Base-by-base conservation (phyloP, 2,888 invertebrate genomes). In the Andrena hattorfiana region DNA sequence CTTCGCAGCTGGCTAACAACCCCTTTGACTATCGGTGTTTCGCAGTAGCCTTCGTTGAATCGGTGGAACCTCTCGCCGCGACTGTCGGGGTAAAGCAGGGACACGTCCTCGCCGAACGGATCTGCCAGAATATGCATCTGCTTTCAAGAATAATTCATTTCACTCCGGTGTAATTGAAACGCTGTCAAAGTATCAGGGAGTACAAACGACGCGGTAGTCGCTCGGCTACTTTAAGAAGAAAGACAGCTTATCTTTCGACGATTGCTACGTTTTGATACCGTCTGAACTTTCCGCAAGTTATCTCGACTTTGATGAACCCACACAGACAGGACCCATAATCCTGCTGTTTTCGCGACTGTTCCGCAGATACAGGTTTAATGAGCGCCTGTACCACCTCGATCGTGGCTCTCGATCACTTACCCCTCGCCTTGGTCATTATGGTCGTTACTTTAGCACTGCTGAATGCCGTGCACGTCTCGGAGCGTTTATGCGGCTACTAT, bases 1-100 rank as follows among this genome's bases (percentile, higher is more conserved):
- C 81, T 89, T 30, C 83, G 82, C 59, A 92, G 70, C 30, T 90
- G 90, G 74, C 85, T 86, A 1, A 83, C 84, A 8, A 84, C 91
- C 28, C 92, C 92, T 56, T 85, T 87, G 4, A 86, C 68, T 59
- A 92, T 83, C 16, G 88, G 87, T 1, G 85, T 77, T 59, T 89
- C 76, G 3, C 16, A 16, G 20, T 71, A 69, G 0, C 26, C 8
- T 2, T 62, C 62, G 5, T 77, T 7, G 28, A 71, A 72, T 26
- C 68, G 35, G 49, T 32, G 6, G 4, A 75, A 71, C n/a, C 56
- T 72, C 0, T 56, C 60, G 10, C 26, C 10, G 10, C 2, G 23
- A 4, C 60, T 70, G 3, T 77, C 64, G 10, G 83, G 63, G 5
- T 78, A 77, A 0, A 88, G 80, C 0, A 85, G 70, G 7, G 80